Evolutionary conservation across 2,888 invertebrate species (phyloP).

Genomic region (Meiosimyza platycephala): DNA sequence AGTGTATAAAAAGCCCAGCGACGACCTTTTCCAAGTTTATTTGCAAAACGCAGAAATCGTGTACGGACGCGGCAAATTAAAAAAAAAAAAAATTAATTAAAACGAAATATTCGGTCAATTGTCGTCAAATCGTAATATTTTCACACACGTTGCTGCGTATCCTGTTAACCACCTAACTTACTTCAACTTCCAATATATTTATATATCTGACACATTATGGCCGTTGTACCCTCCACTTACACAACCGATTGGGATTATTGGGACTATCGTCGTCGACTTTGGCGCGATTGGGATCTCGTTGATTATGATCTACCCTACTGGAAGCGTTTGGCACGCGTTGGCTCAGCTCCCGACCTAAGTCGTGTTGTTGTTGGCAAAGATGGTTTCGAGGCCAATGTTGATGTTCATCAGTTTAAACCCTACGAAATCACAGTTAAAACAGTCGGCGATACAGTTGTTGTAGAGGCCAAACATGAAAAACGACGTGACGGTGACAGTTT

Average conservation of each 20-base stretch:
- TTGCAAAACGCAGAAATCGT: constrained; percentile 60
- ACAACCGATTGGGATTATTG: constrained; percentile 63
- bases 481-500: constrained; percentile 77
- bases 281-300: constrained; percentile 64
- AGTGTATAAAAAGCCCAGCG: constrained; percentile 59
- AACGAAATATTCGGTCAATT: constrained; percentile 16
- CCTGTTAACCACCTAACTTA: background rate
- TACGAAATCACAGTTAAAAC: constrained; percentile 77
- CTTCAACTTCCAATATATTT: constrained; percentile 21
- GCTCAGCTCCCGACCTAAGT: constrained; percentile 64
- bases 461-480: constrained; percentile 78
- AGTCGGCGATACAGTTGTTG: constrained; percentile 71
- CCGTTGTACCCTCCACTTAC: constrained; percentile 58
- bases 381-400: constrained; percentile 76
- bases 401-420: constrained; percentile 76
- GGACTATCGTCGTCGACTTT: constrained; percentile 64
- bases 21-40: constrained; percentile 59
- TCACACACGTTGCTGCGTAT: constrained; percentile 24
- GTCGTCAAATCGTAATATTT: background rate
- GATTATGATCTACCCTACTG: constrained; percentile 64
- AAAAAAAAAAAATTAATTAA: constrained; percentile 12
- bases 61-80: constrained; percentile 55
- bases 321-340: constrained; percentile 63
- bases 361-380: constrained; percentile 71
- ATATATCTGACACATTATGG: constrained; percentile 50